Conservation (phyloP, 37 sponge, comb jelly and placozoan genomes). For the Tethya wilhelma region DNA sequence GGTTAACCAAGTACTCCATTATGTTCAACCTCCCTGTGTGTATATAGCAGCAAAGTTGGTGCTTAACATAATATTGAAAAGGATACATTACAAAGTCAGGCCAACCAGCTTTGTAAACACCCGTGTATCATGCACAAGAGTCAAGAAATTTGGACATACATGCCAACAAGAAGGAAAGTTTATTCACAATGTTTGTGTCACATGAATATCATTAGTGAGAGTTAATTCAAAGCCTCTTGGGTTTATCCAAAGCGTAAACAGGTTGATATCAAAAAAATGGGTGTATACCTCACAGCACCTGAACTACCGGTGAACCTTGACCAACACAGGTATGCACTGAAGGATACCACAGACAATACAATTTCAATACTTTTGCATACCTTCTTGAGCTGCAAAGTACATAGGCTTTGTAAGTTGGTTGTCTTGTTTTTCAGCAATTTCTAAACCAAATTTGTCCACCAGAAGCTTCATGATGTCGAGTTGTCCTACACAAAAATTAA, state of each 20-base stretch:
- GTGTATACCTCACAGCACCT: too few relatives aligned
- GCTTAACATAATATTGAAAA: not conserved
- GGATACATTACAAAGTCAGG: not conserved
- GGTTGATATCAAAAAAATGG: too few relatives aligned
- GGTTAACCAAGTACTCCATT: slow-evolving; percentile 68
- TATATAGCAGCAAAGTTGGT: not conserved
- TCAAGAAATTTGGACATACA: too few relatives aligned
- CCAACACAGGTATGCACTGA: too few relatives aligned
- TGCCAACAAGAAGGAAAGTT: too few relatives aligned
- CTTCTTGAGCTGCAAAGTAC: slow-evolving; percentile 85
- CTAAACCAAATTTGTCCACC: slow-evolving; percentile 60
- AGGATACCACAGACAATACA: too few relatives aligned
- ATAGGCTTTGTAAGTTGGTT: slow-evolving; percentile 61
- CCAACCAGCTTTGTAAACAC: not conserved
- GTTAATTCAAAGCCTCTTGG: not conserved
- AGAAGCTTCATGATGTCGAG: slow-evolving; percentile 69
- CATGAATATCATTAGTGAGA: not conserved
- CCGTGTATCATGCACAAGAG: too few relatives aligned
- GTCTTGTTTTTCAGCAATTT: slow-evolving; percentile 58
- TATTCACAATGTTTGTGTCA: too few relatives aligned
- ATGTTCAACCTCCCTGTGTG: slow-evolving; percentile 55
- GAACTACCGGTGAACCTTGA: too few relatives aligned
- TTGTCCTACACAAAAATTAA: slow-evolving; percentile 41
- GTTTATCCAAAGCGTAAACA: not conserved
- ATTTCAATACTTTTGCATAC: too few relatives aligned